Conservation (phyloP, 2,888 invertebrate species). For the Celastrina argiolus region DNA sequence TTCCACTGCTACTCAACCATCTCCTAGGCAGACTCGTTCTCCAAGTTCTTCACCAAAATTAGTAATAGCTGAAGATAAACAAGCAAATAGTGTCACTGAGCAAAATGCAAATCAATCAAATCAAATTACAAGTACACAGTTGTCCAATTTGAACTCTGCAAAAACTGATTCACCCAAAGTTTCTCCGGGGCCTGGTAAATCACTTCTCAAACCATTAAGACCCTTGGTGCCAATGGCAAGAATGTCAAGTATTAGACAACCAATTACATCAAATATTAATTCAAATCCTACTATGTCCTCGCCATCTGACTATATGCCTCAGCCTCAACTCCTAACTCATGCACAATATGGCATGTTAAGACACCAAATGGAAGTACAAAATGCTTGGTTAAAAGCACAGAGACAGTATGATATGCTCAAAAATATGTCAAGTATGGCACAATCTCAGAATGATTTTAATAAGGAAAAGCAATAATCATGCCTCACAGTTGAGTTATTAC, state of each 20-base stretch:
- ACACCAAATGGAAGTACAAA: conserved; percentile 63
- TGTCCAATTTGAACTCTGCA: conserved; percentile 48
- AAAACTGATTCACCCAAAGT: conserved; percentile 55
- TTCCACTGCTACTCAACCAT: conserved; percentile 52
- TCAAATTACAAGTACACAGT: conserved; percentile 64
- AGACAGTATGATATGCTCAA: conserved; percentile 62
- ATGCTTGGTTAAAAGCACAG: conserved; percentile 64
- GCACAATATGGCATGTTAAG: conserved; percentile 52
- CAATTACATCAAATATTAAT: conserved; percentile 51
- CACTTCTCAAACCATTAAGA: conserved; percentile 52
- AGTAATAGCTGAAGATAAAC: conserved; percentile 73
- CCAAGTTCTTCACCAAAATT: conserved; percentile 74
- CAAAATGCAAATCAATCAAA: conserved; percentile 60
- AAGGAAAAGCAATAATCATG: conserved; percentile 55
- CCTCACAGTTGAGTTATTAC: conserved; percentile 31
- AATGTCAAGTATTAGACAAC: conserved; percentile 53
- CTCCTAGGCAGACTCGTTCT: conserved; percentile 70
- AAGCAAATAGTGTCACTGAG: conserved; percentile 50
- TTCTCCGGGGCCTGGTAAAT: conserved; percentile 58
- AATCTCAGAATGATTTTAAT: conserved; percentile 59
- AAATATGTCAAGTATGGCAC: conserved; percentile 61
- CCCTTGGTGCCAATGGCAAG: conserved; percentile 50
- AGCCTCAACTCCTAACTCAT: conserved; percentile 48
- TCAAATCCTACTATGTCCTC: conserved; percentile 47
- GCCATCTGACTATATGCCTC: conserved; percentile 51